Percentiles rank a stretch among this genome's conserved stretches.
phyloP scores from a whole-genome alignment of 2,888 invertebrate genomes.

The Lacanobia wlatinum region DNA sequence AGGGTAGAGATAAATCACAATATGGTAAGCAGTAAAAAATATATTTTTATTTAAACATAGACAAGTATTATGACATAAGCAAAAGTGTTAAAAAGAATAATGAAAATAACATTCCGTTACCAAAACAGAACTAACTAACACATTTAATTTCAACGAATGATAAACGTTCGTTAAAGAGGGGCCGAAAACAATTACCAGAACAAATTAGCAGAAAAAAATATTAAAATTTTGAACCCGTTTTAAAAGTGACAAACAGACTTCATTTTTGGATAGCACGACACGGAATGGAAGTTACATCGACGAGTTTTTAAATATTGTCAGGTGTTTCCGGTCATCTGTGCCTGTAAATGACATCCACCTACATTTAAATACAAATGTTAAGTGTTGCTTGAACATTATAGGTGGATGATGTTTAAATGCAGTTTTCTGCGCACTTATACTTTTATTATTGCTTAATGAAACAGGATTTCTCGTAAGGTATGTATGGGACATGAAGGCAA shows the following conservation, averaged over 20 bases:
- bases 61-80: neutral
- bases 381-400: constrained; percentile 18
- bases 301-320: constrained; percentile 58
- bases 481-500: neutral
- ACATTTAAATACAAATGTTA: constrained; percentile 34
- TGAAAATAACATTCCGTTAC: constrained; percentile 1
- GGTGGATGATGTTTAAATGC: neutral
- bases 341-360: constrained; percentile 38
- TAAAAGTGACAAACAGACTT: constrained; percentile 71
- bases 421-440: constrained; percentile 3
- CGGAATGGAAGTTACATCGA: constrained; percentile 58
- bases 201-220: constrained; percentile 67
- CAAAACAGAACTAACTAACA: constrained; percentile 1
- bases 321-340: constrained; percentile 64
- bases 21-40: neutral
- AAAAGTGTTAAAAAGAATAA: neutral
- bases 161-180: constrained; percentile 30
- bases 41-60: neutral
- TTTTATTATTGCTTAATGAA: neutral
- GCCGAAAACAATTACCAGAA: constrained; percentile 60
- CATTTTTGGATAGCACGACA: constrained; percentile 62
- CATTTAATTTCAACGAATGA: constrained; percentile 37
- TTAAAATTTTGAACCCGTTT: constrained; percentile 67
- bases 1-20: neutral
- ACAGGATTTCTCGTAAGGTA: neutral